Evolutionary conservation across 2,888 invertebrate species (phyloP).

Genomic region (Desoria tigrina): DNA sequence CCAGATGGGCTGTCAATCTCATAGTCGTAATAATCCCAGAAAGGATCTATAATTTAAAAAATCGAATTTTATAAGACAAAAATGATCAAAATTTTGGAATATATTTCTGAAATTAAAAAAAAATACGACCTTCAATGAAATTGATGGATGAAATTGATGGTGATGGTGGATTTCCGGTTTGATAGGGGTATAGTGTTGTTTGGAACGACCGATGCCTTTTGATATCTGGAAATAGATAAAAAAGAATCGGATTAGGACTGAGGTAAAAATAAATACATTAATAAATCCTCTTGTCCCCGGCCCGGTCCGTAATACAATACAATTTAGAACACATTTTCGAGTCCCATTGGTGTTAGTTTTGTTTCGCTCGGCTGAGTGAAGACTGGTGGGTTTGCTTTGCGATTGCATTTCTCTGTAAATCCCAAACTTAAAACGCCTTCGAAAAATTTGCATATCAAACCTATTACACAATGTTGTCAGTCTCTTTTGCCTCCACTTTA

Average conservation of each 20-base stretch:
- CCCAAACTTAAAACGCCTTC: constrained; percentile 17
- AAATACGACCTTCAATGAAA: too few relatives aligned
- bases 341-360: not conserved
- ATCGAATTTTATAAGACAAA: too few relatives aligned
- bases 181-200: constrained; percentile 52
- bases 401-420: too few relatives aligned
- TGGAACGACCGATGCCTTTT: constrained; percentile 49
- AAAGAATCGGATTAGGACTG: not conserved
- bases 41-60: too few relatives aligned
- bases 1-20: constrained; percentile 42
- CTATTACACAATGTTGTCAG: not conserved
- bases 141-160: constrained; percentile 52
- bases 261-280: not conserved
- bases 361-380: not conserved
- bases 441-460: constrained; percentile 14
- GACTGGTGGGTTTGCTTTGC: not conserved
- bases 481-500: too few relatives aligned
- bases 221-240: constrained; percentile 36
- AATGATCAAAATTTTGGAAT: too few relatives aligned
- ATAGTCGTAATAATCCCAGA: constrained; percentile 54
- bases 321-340: too few relatives aligned
- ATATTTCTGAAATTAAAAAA: too few relatives aligned
- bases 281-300: not conserved
- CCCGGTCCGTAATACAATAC: too few relatives aligned
- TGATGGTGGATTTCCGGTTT: constrained; percentile 39